Evolutionary conservation across 1,140 invertebrate species (phyloP), one percentile per base, ranked within the genome.

Genomic region (Pseudomyrmex concolor): DNA sequence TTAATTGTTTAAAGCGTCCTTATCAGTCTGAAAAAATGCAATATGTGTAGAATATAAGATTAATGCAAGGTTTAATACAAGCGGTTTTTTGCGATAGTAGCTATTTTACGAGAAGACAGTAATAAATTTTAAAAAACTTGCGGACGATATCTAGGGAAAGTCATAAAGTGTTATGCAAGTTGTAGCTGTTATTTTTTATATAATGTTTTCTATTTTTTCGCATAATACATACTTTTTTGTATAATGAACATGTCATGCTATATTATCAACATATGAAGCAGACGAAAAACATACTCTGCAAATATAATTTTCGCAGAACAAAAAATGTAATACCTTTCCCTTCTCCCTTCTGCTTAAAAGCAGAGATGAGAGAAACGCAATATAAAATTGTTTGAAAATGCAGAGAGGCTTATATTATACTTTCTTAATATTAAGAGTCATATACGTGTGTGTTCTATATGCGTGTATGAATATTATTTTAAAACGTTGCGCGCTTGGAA

Each of bases 341-440:
- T 7, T 34, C 5, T 7, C 0, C 34, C 0, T 0, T 34, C 34
- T 34, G 34, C 34, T 34, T 78, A 62, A 68, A 70, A n/a, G 43
- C 12, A 59, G 10, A 59, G 0, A 48, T 19, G 43, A 45, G 43
- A 45, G 8, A 66, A 77, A 59, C 1, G 66, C n/a, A 59, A 57
- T 68, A 57, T 59, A 45, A 70, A 22, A 48, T 70, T 12, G 8
- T 54, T 59, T 68, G 12, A 67, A 78, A 68, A 1, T n/a, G 12
- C 57, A 70, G 22, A 17, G 48, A 80, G 2, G 48, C 70, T 9
- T 48, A 51, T 57, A 34, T 70, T 80, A 48, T 59, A 4, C 9
- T 22, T 78, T 57, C 51, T 9, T 68, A 64, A 60, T 80, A 59
- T 68, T 50, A 60, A 59, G 19, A 57, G 15, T 59, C 25, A 63